Base-by-base conservation (phyloP, 1,140 invertebrate genomes). In the Sminthurides bifidus region DNA sequence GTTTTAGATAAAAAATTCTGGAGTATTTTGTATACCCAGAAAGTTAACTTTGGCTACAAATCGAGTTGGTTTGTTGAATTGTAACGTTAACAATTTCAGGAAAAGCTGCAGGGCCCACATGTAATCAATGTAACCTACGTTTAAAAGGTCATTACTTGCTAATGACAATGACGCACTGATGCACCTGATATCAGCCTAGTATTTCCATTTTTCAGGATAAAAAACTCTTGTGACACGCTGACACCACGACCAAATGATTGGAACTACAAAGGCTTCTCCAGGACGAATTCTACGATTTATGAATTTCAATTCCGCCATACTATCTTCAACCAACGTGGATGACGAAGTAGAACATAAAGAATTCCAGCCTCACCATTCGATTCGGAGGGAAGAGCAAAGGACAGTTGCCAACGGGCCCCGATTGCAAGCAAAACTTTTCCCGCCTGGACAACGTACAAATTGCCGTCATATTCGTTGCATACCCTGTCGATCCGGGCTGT, bases 401-500 rank as follows among this genome's bases (percentile, higher is more conserved):
- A 37, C 10, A 37, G 33, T 37, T 12, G 33, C 10, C 12, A 17
- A 12, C 33, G 33, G 17, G 33, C 33, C 12, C 33, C 17, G 10
- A 37, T 17, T 12, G 33, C 12, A 17, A 37, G 33, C 12, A 37
- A 37, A 12, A 12, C 12, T 17, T 37, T 12, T 17, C 17, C 12
- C 33, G 17, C 33, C 17, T 12, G 12, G 12, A 12, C 33, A 37
- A 12, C 33, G 33, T 37, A 37, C 33, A 37, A 17, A 43, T 6
- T 43, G 41, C 10, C 41, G 24, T 54, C 81, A 81, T 82, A 82
- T 83, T 85, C 85, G 87, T 92, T 87, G 91, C 88, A 86, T 92
- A 92, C 87, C 88, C 88, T 92, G 88, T 92, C 91, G 87, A 91
- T 91, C 87, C 88, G 87, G 87, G 87, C 86, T 91, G 46, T 49